A percentile compares a stretch with the other conserved stretches of the same genome.
These are phyloP conservation scores for Glandiceps talaboti DNA, from an alignment of 53 echinoderm and acorn worm genomes.

Conservation along the genomic window DNA sequence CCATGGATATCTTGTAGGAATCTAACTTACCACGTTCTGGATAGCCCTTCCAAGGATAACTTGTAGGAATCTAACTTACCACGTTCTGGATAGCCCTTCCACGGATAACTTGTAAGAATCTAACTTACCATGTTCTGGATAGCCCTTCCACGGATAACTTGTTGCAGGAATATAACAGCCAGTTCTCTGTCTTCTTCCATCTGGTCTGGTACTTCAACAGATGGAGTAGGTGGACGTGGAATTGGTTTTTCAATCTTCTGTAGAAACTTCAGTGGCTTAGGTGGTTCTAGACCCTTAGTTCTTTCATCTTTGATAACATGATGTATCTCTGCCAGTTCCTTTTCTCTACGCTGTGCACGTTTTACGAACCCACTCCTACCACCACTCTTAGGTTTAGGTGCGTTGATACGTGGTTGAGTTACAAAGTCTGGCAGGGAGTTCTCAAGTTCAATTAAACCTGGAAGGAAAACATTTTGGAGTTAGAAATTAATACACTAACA, in stretches of 20 bases:
- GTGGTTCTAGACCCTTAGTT: conserved; percentile 61
- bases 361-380: conserved; percentile 87
- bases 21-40: too few relatives aligned
- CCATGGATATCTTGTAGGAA: too few relatives aligned
- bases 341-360: conserved; percentile 71
- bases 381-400: conserved; percentile 77
- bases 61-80: too few relatives aligned
- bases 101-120: conserved; percentile 90
- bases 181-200: conserved; percentile 78
- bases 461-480: too few relatives aligned
- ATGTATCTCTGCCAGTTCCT: conserved; percentile 87
- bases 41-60: too few relatives aligned
- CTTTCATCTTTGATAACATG: conserved; percentile 77
- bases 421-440: conserved; percentile 91
- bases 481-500: too few relatives aligned
- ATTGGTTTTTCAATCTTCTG: conserved; percentile 99
- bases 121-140: conserved; percentile 95
- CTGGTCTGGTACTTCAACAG: conserved; percentile 78
- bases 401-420: conserved; percentile 77
- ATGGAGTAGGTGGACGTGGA: conserved; percentile 90
- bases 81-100: conserved; percentile 93
- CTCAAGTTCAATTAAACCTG: conserved; percentile 84
- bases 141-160: conserved; percentile 87
- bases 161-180: conserved; percentile 91
- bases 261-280: conserved; percentile 76